These are phyloP conservation scores for Sinocyclocheilus anophthalmus DNA, from an alignment of 2,113 vertebrate species.

Conservation along the genomic window DNA sequence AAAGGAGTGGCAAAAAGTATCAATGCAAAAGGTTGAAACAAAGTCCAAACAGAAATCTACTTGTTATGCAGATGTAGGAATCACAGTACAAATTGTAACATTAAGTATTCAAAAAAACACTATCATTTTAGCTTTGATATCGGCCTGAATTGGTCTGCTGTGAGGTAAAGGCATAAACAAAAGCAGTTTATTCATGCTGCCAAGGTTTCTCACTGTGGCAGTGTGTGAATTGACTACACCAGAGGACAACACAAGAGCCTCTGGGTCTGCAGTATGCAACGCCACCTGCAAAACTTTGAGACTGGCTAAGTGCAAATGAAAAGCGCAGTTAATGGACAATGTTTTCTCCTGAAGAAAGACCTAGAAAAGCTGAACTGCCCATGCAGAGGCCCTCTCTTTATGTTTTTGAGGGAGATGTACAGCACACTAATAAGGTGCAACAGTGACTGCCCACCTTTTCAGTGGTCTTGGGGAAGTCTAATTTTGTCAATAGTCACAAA, in stretches of 20 bases:
- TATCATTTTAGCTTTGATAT: background rate
- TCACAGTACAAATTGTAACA: background rate
- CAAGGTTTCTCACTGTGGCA: constrained; percentile 21
- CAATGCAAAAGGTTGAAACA: background rate
- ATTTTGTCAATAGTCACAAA: background rate
- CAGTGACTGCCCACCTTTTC: background rate
- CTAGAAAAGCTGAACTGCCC: constrained; percentile 25
- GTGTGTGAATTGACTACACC: constrained; percentile 25
- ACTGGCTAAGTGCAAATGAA: constrained; percentile 17
- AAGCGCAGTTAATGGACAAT: constrained; percentile 35
- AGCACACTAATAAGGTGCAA: background rate
- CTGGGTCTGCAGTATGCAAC: constrained; percentile 9
- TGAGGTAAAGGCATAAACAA: constrained; percentile 26
- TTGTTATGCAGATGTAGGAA: constrained; percentile 14
- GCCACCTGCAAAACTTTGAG: constrained; percentile 21
- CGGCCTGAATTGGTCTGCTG: background rate
- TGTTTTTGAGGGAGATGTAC: constrained; percentile 10
- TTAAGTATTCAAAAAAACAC: background rate
- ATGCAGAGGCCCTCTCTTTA: constrained; percentile 33
- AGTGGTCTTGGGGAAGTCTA: background rate
- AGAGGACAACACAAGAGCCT: constrained; percentile 23
- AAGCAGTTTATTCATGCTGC: constrained; percentile 18
- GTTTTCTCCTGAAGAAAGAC: constrained; percentile 58
- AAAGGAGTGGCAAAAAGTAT: constrained; percentile 1
- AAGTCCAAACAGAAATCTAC: background rate